Evolutionary conservation across 2,797 vertebrate species (phyloP), one percentile per base, ranked within the genome.

Genomic region (Xenopus petersii): DNA sequence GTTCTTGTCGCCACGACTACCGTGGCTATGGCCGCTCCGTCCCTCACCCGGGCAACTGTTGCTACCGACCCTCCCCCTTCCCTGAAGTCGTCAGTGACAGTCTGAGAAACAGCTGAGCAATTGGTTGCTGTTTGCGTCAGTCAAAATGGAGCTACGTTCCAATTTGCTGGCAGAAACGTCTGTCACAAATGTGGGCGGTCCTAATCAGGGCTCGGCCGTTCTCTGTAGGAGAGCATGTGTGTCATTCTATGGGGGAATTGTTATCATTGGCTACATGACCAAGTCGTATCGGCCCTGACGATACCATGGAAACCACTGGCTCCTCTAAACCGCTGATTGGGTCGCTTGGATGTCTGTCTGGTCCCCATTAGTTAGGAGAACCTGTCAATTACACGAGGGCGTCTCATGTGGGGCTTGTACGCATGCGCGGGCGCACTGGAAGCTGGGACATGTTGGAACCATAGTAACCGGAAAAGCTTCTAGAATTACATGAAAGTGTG

Each of bases 31-130:
- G 96, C 95, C 94, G 87, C 95, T 93, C 94, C 88, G 93, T 94
- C 94, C 95, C 94, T 97, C 96, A 97, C 95, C 95, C 92, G 94
- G 96, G 95, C 96, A 98, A 97, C 95, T 96, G 96, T 98, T 98
- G 96, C 96, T 97, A 98, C 91, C 95, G 93, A 94, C 93, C 94
- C 89, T 76, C 54, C 77, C 30, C 83, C 82, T 33, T 65, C 65
- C 13, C 83, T 67, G 71, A 71, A 36, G 26, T 65, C 82, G 83
- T 82, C 80, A 82, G 36, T 7, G 8, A 42, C 5, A 5, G 36
- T 42, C 48, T 54, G 16, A 36, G 24, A 13, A 12, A 21, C 13
- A 16, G 12, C n/a, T 12, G 12, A 33, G 10, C 15, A 56, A 68
- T 78, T 64, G 79, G 72, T n/a, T 7, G 15, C 0, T 1, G 1